Evolutionary conservation across 2,888 invertebrate genomes (phyloP), one percentile per base, ranked within the genome.

Genomic region (Timandra comae): DNA sequence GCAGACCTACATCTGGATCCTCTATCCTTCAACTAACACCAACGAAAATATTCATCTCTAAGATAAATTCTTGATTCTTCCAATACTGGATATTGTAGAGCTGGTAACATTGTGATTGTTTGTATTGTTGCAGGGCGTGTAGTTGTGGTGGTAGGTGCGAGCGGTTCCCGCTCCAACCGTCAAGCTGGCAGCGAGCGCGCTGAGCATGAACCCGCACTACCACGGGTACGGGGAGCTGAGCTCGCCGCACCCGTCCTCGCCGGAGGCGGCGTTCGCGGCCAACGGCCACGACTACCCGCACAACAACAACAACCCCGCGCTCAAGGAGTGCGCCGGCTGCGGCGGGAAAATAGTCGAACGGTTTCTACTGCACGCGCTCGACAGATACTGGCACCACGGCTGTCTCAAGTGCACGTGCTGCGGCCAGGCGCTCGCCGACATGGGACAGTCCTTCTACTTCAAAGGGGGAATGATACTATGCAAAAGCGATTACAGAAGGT

Each of bases 401-500:
- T 97, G 97, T 81, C 90, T 97, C 63, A 97, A 97, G 87, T 97
- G 97, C 88, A 91, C 94, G 68, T 94, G 93, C 84, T 97, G 97
- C 80, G 92, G 92, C 51, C 93, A 93, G 50, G 92, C 93, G 73
- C 88, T 97, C 54, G 96, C 95, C 63, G 97, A 97, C 76, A 92
- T 97, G 78, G 96, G 96, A 46, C 88, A 91, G 49, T 94, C 96
- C 66, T 97, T 97, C 88, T 97, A 94, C 87, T 93, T 94, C 80
- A 94, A 94, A 87, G 92, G 93, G 48, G 95, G 95, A 62, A 95
- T 97, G 93, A 96, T 97, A 78, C 90, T 97, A 67, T 97, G 97
- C 91, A 95, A 94, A 90, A 92, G 91, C 85, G 97, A 97, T 87
- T 97, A 97, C 86, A 91, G 94, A 82, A 95, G 95, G 97, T 97